Evolutionary conservation across 2,888 invertebrate genomes (phyloP), one percentile per base, ranked within the genome.

Genomic region (Cheilosia vulpina): DNA sequence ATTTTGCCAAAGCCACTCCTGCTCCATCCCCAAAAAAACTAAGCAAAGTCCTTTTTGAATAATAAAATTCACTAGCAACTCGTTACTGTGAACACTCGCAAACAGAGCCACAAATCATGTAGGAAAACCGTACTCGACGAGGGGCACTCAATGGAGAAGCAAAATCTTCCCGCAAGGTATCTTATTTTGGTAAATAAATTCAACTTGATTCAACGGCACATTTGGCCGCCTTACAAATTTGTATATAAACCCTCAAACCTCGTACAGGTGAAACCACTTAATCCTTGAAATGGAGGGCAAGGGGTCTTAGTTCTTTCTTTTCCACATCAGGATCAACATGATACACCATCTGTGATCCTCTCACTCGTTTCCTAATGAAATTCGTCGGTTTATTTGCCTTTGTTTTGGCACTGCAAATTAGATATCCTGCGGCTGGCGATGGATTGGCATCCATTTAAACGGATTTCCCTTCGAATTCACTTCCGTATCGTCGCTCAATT

Each of bases 401-500:
- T n/a, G 45, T 17, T 15, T 41, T 15, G 4, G 47, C 13, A 34
- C 13, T 58, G 11, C 55, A 72, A 57, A 63, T 75, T 53, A 79
- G 68, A 65, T 52, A 57, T 58, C 63, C 57, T 63, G 52, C n/a
- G 34, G 63, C 19, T 41, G 63, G 19, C 11, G 19, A 75, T 45
- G 43, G 17, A 47, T 17, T 17, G 17, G 24, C 5, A 52, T 45
- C 63, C 68, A 63, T 58, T 83, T 68, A 62, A 79, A 15, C 52
- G 72, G 83, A 79, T 75, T 75, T 69, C 41, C 60, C 52, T 63
- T 73, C 57, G 38, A 69, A 52, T 63, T 69, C 73, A 83, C 62
- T 65, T 72, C 53, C 63, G 58, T 73, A 52, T 75, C 73, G 65
- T 69, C 63, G 68, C 73, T 79, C 83, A 84, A 75, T 84, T 75